These are phyloP conservation scores for Dynastes grantii DNA, from an alignment of 2,888 invertebrate genomes.

Conservation along the genomic window DNA sequence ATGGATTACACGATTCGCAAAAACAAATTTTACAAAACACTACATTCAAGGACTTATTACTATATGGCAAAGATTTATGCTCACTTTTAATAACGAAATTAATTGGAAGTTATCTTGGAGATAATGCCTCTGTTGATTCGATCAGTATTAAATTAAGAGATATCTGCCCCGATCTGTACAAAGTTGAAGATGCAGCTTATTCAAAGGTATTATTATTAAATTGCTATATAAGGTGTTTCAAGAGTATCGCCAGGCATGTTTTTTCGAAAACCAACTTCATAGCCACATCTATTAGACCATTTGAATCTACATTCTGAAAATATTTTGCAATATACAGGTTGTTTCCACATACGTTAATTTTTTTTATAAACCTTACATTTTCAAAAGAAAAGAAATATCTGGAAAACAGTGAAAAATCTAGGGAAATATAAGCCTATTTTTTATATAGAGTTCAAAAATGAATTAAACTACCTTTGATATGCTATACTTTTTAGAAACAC, in stretches of 20 bases:
- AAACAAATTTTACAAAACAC: constrained; percentile 77
- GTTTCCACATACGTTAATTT: too few relatives aligned
- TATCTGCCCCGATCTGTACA: constrained; percentile 94
- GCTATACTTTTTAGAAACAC: too few relatives aligned
- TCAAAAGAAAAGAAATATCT: too few relatives aligned
- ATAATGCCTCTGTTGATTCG: constrained; percentile 95
- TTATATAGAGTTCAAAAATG: too few relatives aligned
- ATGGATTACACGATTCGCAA: constrained; percentile 78
- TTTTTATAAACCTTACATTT: too few relatives aligned
- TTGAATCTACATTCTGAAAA: not conserved
- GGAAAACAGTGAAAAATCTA: too few relatives aligned
- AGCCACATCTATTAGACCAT: too few relatives aligned
- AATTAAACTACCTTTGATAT: too few relatives aligned
- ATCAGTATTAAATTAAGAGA: constrained; percentile 91
- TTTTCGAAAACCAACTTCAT: too few relatives aligned
- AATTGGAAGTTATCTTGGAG: constrained; percentile 93
- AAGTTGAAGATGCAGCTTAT: constrained; percentile 95
- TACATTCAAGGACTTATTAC: constrained; percentile 82
- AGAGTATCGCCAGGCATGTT: too few relatives aligned
- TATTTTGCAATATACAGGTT: not conserved
- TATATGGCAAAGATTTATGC: constrained; percentile 85
- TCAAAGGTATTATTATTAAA: constrained; percentile 82
- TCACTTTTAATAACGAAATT: constrained; percentile 86
- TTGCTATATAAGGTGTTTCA: not conserved
- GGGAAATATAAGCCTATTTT: too few relatives aligned